Evolutionary conservation across 1,140 invertebrate species (phyloP), one percentile per base, ranked within the genome.

Genomic region (Tetragonula clypearis): DNA sequence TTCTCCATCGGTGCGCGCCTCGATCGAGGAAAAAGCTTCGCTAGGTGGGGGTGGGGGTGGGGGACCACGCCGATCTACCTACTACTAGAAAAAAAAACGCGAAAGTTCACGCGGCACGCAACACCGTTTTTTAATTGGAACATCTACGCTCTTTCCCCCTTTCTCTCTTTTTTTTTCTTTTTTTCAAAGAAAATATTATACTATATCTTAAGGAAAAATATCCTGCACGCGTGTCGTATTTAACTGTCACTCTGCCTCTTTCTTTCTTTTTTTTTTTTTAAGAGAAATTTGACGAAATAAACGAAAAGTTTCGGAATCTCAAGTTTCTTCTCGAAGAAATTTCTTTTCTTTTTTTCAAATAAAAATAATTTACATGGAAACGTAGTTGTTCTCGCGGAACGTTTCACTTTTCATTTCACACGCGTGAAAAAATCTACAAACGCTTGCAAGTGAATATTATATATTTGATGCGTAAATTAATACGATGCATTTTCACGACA

Each of bases 1-100:
- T 87, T 75, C 82, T 66, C 72, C 68, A 78, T 58, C 77, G 60
- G 69, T 71, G 77, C 66, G 62, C 69, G 68, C 84, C 74, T 55
- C 71, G 55, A 69, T 65, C 41, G 68, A 49, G 79, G 78, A 66
- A 80, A 84, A 85, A 81, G 30, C 68, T 55, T 56, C 65, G 15
- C 5, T 6, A 2, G 58, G 77, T 26, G 56, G 77, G 83, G 69
- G 35, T 35, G 35, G 23, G n/a, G n/a, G n/a, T n/a, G n/a, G n/a
- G n/a, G 49, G 35, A 65, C 12, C 62, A 60, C 56, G 41, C 30
- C 12, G 76, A 2, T 17, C 12, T 14, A 30, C 53, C 15, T 30
- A 5, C 53, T 1, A 35, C 41, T 49, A 49, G 56, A 30, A 26
- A 68, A 30, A 26, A 68, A 74, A 85, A 79, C 53, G 9, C 78